A percentile compares a stretch with the other conserved stretches of the same genome.
These are phyloP conservation scores for Paguma larvata DNA, from an alignment of 2,797 vertebrate genomes.

Conservation along the genomic window DNA sequence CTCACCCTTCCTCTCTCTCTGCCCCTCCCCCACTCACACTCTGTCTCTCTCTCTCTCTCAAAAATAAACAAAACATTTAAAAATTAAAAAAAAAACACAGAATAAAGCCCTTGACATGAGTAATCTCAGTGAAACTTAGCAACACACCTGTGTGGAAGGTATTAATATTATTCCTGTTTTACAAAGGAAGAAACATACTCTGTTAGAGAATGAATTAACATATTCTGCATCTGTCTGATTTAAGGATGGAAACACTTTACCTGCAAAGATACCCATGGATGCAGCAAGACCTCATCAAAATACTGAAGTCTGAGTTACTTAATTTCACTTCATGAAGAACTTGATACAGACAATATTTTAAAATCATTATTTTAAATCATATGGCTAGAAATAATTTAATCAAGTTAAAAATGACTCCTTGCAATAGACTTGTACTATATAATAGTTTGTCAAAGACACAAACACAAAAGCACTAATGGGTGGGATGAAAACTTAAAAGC, in stretches of 20 bases:
- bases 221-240: not conserved
- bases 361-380: conserved; percentile 32
- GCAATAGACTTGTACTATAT: not conserved
- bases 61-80: too few relatives aligned
- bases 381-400: conserved; percentile 5
- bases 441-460: conserved; percentile 1
- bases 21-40: too few relatives aligned
- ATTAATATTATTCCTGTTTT: not conserved
- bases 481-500: not conserved
- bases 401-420: conserved; percentile 52
- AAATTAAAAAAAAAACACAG: not conserved
- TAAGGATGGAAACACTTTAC: not conserved
- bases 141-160: not conserved
- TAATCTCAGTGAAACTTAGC: not conserved
- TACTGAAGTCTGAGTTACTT: not conserved
- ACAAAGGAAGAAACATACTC: not conserved
- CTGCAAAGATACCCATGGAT: not conserved
- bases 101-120: not conserved
- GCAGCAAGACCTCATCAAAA: not conserved
- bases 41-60: too few relatives aligned
- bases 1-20: too few relatives aligned
- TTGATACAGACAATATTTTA: conserved; percentile 15
- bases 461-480: not conserved
- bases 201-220: not conserved
- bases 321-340: conserved; percentile 7